phyloP scores from a whole-genome alignment of 2,888 invertebrate genomes.

The Ligdia adustata region DNA sequence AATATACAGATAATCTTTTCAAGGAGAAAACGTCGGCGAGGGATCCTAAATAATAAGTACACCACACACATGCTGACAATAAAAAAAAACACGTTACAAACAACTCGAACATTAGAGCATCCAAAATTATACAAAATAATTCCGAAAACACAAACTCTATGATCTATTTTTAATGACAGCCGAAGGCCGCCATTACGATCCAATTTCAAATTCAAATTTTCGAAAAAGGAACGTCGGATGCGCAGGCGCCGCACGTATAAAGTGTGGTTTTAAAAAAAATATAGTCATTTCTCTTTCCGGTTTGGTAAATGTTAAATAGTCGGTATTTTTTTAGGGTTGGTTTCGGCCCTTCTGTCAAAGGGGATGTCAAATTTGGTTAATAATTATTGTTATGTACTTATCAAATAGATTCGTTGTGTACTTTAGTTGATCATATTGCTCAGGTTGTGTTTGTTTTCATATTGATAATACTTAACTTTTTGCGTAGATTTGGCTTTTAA shows the following conservation, averaged over 20 bases:
- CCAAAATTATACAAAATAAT: conserved; percentile 52
- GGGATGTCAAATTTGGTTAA: conserved; percentile 30
- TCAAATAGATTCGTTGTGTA: conserved; percentile 37
- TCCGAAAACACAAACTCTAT: conserved; percentile 45
- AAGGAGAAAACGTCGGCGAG: neutral
- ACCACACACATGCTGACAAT: conserved; percentile 1
- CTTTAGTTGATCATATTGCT: conserved; percentile 23
- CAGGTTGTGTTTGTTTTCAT: conserved; percentile 5
- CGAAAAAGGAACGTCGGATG: conserved; percentile 35
- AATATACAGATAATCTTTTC: neutral
- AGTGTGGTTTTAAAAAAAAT: conserved; percentile 51
- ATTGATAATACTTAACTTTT: no score
- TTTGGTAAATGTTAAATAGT: conserved; percentile 39
- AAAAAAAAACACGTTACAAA: conserved; percentile 40
- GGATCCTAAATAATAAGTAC: neutral
- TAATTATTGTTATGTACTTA: conserved; percentile 43
- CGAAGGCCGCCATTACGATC: conserved; percentile 58
- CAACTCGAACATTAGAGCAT: conserved; percentile 51
- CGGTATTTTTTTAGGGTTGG: conserved; percentile 41
- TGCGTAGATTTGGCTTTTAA: neutral
- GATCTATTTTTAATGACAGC: conserved; percentile 65
- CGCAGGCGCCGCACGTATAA: conserved; percentile 50
- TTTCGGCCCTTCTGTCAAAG: conserved; percentile 35
- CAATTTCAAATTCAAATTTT: conserved; percentile 61
- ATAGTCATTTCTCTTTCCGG: conserved; percentile 57